Conservation (phyloP, 2,113 vertebrate species). For the Gracilinanus agilis region DNA sequence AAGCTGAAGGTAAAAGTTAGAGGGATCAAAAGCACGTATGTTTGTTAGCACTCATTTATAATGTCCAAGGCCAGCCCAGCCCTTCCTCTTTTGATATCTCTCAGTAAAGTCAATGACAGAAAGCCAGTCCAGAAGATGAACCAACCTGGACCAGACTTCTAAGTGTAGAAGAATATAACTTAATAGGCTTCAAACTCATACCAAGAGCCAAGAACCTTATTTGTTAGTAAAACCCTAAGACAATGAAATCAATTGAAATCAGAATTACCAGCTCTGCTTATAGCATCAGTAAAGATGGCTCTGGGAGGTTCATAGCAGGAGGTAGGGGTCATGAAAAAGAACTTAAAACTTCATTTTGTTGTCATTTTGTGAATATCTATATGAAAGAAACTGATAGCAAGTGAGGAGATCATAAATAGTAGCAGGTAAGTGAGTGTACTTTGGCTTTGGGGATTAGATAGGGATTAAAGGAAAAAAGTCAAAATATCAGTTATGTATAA, state of each 20-base stretch:
- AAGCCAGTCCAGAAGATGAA: not conserved
- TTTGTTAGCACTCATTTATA: not conserved
- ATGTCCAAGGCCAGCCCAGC: not conserved
- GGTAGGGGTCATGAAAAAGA: not conserved
- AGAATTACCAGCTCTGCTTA: not conserved
- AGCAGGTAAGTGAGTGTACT: too few relatives aligned
- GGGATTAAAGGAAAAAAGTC: too few relatives aligned
- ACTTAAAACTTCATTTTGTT: not conserved
- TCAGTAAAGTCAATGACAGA: not conserved
- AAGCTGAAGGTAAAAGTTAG: constrained; percentile 85
- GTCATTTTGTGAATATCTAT: not conserved
- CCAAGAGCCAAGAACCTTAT: not conserved
- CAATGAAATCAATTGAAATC: not conserved
- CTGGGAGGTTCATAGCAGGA: not conserved
- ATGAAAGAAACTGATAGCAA: not conserved
- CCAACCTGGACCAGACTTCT: not conserved
- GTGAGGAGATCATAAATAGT: not conserved
- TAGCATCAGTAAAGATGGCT: not conserved
- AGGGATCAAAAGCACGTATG: constrained; percentile 7
- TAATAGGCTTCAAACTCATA: not conserved
- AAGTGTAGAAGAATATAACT: not conserved
- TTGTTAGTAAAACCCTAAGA: not conserved
- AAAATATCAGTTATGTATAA: too few relatives aligned
- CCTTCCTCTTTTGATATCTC: not conserved
- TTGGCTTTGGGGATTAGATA: too few relatives aligned